phyloP scores from a whole-genome alignment of 2,113 vertebrate genomes.

The Tyto alba region DNA sequence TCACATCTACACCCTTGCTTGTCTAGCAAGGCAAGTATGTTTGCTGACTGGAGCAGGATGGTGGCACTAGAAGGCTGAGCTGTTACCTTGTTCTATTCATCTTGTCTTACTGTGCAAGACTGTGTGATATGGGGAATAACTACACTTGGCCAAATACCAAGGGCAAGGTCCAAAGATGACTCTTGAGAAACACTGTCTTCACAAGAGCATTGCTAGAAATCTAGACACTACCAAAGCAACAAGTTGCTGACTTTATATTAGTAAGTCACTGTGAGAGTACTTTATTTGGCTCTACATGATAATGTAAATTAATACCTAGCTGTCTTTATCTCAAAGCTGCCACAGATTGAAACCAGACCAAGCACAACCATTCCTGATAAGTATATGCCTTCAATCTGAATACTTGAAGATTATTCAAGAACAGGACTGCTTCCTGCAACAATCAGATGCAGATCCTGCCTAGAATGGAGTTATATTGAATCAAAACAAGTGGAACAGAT shows the following conservation, averaged over 20 bases:
- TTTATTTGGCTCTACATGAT: background rate
- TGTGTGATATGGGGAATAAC: background rate
- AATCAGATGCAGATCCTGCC: background rate
- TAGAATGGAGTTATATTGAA: background rate
- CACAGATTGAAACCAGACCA: background rate
- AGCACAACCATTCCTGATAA: background rate
- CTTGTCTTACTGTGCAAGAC: background rate
- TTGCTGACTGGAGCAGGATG: background rate
- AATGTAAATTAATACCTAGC: background rate
- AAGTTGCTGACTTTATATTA: background rate
- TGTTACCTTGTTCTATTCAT: background rate
- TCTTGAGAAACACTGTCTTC: background rate
- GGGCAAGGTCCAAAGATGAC: background rate
- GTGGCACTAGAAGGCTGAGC: background rate
- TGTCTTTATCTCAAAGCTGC: background rate
- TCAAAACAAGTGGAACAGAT: background rate
- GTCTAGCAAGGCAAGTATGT: background rate
- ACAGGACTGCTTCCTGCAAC: background rate
- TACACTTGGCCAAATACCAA: background rate
- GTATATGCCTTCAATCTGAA: background rate
- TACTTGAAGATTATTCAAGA: background rate
- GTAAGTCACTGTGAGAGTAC: background rate
- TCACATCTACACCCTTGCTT: background rate
- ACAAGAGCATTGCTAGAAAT: background rate
- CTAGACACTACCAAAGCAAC: background rate